Conservation (phyloP, 2,797 vertebrate species). For the Sebastes matsubarae region DNA sequence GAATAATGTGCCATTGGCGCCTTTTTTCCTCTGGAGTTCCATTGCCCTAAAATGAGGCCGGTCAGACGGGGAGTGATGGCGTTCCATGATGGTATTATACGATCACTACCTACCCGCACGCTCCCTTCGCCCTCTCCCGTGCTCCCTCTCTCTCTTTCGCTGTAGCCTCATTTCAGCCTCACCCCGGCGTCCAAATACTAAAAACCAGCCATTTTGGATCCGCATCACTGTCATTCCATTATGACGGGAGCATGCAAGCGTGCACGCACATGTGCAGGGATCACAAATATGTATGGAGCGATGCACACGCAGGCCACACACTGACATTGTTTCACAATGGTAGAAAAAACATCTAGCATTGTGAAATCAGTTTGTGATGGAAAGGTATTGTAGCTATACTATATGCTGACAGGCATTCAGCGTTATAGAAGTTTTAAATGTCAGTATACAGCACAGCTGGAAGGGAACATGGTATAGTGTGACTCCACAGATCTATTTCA, state of each 20-base stretch:
- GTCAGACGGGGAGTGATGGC: constrained; percentile 71
- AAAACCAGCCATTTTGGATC: constrained; percentile 68
- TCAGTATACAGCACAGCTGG: constrained; percentile 20
- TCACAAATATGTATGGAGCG: constrained; percentile 38
- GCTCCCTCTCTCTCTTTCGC: constrained; percentile 25
- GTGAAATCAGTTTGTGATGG: constrained; percentile 25
- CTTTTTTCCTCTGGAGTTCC: constrained; percentile 65
- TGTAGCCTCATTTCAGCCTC: constrained; percentile 60
- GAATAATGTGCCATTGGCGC: constrained; percentile 74
- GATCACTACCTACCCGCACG: constrained; percentile 56
- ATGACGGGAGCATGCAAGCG: constrained; percentile 47
- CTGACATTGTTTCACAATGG: constrained; percentile 20
- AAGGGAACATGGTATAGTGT: constrained; percentile 12
- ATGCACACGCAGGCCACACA: constrained; percentile 27
- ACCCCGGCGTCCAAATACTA: constrained; percentile 60
- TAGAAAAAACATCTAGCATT: constrained; percentile 22
- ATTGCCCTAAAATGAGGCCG: constrained; percentile 78
- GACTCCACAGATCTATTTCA: constrained; percentile 35
- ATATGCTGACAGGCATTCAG: constrained; percentile 19
- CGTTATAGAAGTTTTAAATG: constrained; percentile 14
- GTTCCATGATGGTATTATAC: constrained; percentile 69
- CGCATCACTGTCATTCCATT: constrained; percentile 68
- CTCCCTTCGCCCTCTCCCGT: constrained; percentile 40
- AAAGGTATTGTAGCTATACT: constrained; percentile 5
- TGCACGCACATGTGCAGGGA: constrained; percentile 32